phyloP scores from a whole-genome alignment of 1,140 invertebrate genomes.

The Oncopeltus fasciatus region DNA sequence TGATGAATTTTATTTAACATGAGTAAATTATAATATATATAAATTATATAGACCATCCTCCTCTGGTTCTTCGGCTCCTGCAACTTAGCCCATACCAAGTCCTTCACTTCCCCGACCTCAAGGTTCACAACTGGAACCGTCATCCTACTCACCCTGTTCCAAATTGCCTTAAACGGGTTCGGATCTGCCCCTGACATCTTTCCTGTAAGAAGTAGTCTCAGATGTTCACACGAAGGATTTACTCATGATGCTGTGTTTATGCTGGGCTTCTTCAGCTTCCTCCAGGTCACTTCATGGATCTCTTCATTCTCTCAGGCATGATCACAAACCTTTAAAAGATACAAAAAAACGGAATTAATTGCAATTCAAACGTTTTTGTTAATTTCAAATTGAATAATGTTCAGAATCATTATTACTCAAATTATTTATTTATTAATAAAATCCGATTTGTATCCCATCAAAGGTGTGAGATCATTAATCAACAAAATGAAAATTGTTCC shows the following conservation, averaged over 20 bases:
- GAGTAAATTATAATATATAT: too few relatives aligned
- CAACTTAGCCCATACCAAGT: slow-evolving; percentile 73
- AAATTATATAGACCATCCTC: too few relatives aligned
- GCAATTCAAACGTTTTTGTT: neutral
- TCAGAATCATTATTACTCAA: slow-evolving; percentile 15
- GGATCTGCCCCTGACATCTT: slow-evolving; percentile 11
- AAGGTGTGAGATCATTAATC: slow-evolving; percentile 24
- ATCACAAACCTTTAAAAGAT: slow-evolving; percentile 28
- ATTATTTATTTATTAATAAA: slow-evolving; percentile 13
- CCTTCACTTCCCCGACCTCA: slow-evolving; percentile 65
- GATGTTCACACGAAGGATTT: too few relatives aligned
- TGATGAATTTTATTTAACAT: too few relatives aligned
- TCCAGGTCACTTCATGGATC: neutral
- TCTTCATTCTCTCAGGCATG: slow-evolving; percentile 14
- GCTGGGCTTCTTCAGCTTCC: neutral
- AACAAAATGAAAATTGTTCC: neutral
- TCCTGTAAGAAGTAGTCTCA: too few relatives aligned
- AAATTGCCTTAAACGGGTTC: slow-evolving; percentile 24
- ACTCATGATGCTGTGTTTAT: too few relatives aligned
- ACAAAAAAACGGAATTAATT: slow-evolving; percentile 25
- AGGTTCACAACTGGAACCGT: slow-evolving; percentile 63
- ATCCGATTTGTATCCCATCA: slow-evolving; percentile 25
- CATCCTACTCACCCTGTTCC: slow-evolving; percentile 28
- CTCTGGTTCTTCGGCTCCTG: slow-evolving; percentile 81
- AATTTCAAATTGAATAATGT: slow-evolving; percentile 18